Evolutionary conservation across 2,113 vertebrate species (phyloP), one percentile per base, ranked within the genome.

Genomic region (Perognathus longimembris): DNA sequence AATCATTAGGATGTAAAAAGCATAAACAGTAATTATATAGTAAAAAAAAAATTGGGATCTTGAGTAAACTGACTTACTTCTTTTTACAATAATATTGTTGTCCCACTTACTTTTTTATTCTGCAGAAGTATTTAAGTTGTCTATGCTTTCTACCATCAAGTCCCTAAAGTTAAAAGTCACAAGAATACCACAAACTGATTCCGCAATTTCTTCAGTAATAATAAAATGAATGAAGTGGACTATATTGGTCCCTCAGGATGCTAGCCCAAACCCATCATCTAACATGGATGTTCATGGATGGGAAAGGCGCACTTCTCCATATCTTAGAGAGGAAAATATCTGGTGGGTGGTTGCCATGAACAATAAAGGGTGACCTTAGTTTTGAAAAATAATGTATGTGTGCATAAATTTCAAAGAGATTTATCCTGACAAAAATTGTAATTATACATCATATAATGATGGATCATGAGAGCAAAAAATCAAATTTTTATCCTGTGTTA

Each of bases 201-300:
- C n/a, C 18, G 30, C 28, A 71, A n/a, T 85, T n/a, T 69, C 28
- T 88, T 88, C 59, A 11, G 14, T 91, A 90, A 91, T 88, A 85
- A 67, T 5, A 36, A 54, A 73, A 63, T 73, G 76, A 18, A 59
- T 14, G 9, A 66, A 0, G 1, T 59, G 89, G 1, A 4, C 5
- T 15, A 42, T 1, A 30, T 57, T 54, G 36, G 34, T 5, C 4
- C 59, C 28, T 70, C 38, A 80, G 67, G 91, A 3, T 1, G 7
- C 64, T 54, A 45, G 36, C 10, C 11, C 86, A 70, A 63, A 67
- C 20, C 7, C 20, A 66, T 10, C 30, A 76, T 38, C 2, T 76
- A 21, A 9, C 6, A 92, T 36, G 20, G 40, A 10, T 54, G 14
- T 36, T 63, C 45, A 36, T 50, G 63, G 45, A 1, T 40, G 34